phyloP scores from a whole-genome alignment of 53 echinoderm and acorn worm species.

The Patiria pectinifera region DNA sequence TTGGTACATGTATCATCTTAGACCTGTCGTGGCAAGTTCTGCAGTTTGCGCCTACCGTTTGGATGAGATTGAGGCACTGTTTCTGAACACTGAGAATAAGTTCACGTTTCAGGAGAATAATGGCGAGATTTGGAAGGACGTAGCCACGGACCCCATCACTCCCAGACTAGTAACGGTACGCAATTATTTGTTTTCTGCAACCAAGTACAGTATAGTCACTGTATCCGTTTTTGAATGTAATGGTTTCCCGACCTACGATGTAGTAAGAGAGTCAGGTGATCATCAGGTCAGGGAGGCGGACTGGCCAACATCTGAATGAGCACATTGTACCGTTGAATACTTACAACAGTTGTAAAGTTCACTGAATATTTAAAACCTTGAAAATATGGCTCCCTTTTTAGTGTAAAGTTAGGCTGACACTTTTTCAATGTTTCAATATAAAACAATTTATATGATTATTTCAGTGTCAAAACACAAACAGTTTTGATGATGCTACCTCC shows the following conservation, averaged over 20 bases:
- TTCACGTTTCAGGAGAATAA: not conserved
- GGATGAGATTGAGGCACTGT: constrained; percentile 59
- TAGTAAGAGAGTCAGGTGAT: too few relatives aligned
- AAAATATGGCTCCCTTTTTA: too few relatives aligned
- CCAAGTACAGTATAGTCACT: too few relatives aligned
- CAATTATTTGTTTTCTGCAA: too few relatives aligned
- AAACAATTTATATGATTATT: not conserved
- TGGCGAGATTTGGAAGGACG: not conserved
- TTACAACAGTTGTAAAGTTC: too few relatives aligned
- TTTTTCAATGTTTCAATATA: not conserved
- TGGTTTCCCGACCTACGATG: too few relatives aligned
- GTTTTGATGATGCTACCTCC: not conserved
- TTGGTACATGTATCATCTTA: not conserved
- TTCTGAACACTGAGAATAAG: constrained; percentile 45
- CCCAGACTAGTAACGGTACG: constrained; percentile 10
- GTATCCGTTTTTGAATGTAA: too few relatives aligned
- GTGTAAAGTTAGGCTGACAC: too few relatives aligned
- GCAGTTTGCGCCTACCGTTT: constrained; percentile 71
- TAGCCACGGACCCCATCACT: constrained; percentile 1
- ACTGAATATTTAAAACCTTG: too few relatives aligned
- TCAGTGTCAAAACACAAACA: constrained; percentile 19
- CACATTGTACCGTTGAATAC: too few relatives aligned
- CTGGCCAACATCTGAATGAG: too few relatives aligned
- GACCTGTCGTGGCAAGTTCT: constrained; percentile 50
- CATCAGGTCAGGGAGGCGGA: too few relatives aligned